Evolutionary conservation across 2,113 vertebrate genomes (phyloP).

Genomic region (Danionella cerebrum): DNA sequence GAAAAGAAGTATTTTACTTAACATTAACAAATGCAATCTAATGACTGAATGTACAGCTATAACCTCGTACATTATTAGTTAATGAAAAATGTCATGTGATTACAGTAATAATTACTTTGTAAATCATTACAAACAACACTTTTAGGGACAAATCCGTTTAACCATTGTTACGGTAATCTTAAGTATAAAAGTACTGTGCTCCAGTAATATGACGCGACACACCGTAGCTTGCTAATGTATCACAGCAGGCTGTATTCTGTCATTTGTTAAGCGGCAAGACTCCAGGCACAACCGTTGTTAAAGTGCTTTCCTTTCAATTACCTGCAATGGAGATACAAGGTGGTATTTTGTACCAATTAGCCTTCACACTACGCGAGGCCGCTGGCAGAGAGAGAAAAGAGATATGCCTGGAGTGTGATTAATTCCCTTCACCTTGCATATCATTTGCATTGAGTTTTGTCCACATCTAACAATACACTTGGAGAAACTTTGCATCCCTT

Average conservation of each 20-base stretch:
- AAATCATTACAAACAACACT: too few relatives aligned
- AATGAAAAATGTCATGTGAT: too few relatives aligned
- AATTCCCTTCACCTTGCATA: constrained; percentile 28
- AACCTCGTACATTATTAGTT: too few relatives aligned
- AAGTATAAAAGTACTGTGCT: too few relatives aligned
- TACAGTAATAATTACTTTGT: too few relatives aligned
- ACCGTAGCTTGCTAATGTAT: constrained; percentile 37
- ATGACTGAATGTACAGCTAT: too few relatives aligned
- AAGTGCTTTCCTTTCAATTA: constrained; percentile 32
- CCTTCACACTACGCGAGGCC: constrained; percentile 41
- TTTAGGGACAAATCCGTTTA: not conserved
- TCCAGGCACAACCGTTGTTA: constrained; percentile 10
- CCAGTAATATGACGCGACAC: constrained; percentile 40
- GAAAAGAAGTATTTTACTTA: too few relatives aligned
- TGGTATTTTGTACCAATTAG: constrained; percentile 62
- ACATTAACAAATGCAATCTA: too few relatives aligned
- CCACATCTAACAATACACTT: constrained; percentile 1
- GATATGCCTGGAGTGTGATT: constrained; percentile 1
- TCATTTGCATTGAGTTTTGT: constrained; percentile 31
- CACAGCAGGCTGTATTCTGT: constrained; percentile 14
- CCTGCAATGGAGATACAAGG: constrained; percentile 42
- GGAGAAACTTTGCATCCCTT: constrained; percentile 4
- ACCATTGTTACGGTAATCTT: too few relatives aligned
- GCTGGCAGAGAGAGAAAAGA: constrained; percentile 33
- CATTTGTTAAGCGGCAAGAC: not conserved